These are phyloP conservation scores for Eupristina koningsbergeri DNA, from an alignment of 1,140 invertebrate genomes.

Conservation along the genomic window DNA sequence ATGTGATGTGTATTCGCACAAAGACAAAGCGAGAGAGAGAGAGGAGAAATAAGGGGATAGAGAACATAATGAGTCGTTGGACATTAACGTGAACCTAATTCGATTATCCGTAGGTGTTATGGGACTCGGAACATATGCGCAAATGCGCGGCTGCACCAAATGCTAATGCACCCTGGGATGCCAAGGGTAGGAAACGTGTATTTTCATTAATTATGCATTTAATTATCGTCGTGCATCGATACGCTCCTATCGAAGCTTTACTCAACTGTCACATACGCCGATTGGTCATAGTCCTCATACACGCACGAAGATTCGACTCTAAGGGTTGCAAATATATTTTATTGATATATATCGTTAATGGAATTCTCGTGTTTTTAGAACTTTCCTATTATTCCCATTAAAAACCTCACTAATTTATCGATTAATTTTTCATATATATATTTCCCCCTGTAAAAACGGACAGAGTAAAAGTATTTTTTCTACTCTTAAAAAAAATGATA, in stretches of 20 bases:
- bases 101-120: slow-evolving; percentile 48
- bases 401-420: not conserved
- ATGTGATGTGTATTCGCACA: not conserved
- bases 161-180: slow-evolving; percentile 37
- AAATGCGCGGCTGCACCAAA: not conserved
- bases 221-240: slow-evolving; percentile 42
- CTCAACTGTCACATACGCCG: not conserved
- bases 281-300: not conserved
- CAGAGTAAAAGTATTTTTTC: not conserved
- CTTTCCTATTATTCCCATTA: not conserved
- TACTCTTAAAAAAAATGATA: not conserved
- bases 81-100: slow-evolving; percentile 50
- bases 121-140: slow-evolving; percentile 36
- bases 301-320: not conserved
- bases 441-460: not conserved
- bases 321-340: not conserved
- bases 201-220: slow-evolving; percentile 50
- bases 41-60: not conserved
- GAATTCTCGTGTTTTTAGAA: not conserved
- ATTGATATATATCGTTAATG: not conserved
- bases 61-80: slow-evolving; percentile 42
- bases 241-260: not conserved
- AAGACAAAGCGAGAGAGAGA: not conserved
- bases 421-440: not conserved
- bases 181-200: not conserved